Percentiles rank a stretch among this genome's conserved stretches.
Evolutionary conservation across 1,140 invertebrate genomes (phyloP).

Genomic region (Vanessa atalanta): DNA sequence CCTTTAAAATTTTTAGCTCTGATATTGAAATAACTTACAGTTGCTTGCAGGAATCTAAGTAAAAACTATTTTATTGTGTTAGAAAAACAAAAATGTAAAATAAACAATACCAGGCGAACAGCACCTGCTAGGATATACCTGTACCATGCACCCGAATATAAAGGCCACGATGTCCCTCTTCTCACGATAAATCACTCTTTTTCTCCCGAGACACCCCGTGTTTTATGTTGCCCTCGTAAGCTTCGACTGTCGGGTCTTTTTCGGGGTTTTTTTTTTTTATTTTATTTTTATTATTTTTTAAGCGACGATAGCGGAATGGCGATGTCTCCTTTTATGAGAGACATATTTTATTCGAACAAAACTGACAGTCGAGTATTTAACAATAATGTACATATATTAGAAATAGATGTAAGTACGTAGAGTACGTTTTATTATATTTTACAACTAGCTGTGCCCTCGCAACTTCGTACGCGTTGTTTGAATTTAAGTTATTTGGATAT

Average conservation of each 20-base stretch:
- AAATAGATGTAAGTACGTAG: too few relatives aligned
- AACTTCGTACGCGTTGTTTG: too few relatives aligned
- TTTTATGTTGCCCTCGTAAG: slow-evolving; percentile 64
- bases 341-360: too few relatives aligned
- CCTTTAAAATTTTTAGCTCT: not conserved
- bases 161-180: slow-evolving; percentile 67
- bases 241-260: slow-evolving; percentile 48
- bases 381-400: too few relatives aligned
- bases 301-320: slow-evolving; percentile 8
- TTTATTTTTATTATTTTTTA: slow-evolving; percentile 51
- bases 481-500: too few relatives aligned
- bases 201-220: slow-evolving; percentile 63
- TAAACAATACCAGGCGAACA: slow-evolving; percentile 45
- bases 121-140: slow-evolving; percentile 62
- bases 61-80: slow-evolving; percentile 11
- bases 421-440: not conserved
- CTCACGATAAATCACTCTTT: slow-evolving; percentile 77
- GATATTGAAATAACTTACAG: not conserved
- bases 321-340: not conserved
- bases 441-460: too few relatives aligned
- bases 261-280: slow-evolving; percentile 35
- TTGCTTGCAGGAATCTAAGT: not conserved
- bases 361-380: too few relatives aligned
- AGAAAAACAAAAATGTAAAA: slow-evolving; percentile 26
- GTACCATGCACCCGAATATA: slow-evolving; percentile 58